Percentiles rank a stretch among this genome's conserved stretches.
Evolutionary conservation across 1,140 invertebrate genomes (phyloP).

Genomic region (Dinothrombium tinctorium): DNA sequence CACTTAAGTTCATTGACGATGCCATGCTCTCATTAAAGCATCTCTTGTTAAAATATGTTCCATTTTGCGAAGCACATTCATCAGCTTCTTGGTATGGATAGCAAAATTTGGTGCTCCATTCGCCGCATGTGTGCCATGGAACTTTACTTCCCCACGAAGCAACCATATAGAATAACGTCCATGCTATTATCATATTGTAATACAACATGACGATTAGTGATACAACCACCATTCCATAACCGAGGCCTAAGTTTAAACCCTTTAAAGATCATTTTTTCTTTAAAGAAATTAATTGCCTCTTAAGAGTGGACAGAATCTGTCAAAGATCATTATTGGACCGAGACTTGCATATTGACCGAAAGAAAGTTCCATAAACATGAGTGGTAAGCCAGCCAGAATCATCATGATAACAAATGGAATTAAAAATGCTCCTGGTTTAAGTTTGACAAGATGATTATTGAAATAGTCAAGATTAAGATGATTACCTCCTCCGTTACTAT

Average conservation of each 20-base stretch:
- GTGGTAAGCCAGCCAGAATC: slow-evolving; percentile 37
- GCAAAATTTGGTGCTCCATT: slow-evolving; percentile 14
- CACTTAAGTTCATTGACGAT: too few relatives aligned
- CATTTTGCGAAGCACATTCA: background rate
- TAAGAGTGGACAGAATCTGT: slow-evolving; percentile 46
- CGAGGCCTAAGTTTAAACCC: slow-evolving; percentile 18
- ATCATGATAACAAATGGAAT: slow-evolving; percentile 36
- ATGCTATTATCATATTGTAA: slow-evolving; percentile 31
- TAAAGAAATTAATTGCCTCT: slow-evolving; percentile 23
- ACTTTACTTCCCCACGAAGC: slow-evolving; percentile 18
- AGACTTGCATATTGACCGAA: slow-evolving; percentile 50
- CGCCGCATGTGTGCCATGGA: slow-evolving; percentile 16
- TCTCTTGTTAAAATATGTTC: background rate
- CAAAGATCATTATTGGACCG: slow-evolving; percentile 47
- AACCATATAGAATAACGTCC: slow-evolving; percentile 29
- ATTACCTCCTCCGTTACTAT: slow-evolving; percentile 26
- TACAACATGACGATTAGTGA: slow-evolving; percentile 32
- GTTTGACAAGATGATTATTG: slow-evolving; percentile 5
- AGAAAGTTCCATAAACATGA: slow-evolving; percentile 46
- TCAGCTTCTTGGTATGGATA: background rate
- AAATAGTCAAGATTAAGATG: slow-evolving; percentile 7
- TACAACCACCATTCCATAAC: slow-evolving; percentile 21
- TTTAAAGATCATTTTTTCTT: too few relatives aligned
- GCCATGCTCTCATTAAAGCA: too few relatives aligned
- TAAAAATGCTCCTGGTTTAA: slow-evolving; percentile 41